Base-by-base conservation (phyloP, 2,888 invertebrate genomes). In the Amblyjoppa proteus region DNA sequence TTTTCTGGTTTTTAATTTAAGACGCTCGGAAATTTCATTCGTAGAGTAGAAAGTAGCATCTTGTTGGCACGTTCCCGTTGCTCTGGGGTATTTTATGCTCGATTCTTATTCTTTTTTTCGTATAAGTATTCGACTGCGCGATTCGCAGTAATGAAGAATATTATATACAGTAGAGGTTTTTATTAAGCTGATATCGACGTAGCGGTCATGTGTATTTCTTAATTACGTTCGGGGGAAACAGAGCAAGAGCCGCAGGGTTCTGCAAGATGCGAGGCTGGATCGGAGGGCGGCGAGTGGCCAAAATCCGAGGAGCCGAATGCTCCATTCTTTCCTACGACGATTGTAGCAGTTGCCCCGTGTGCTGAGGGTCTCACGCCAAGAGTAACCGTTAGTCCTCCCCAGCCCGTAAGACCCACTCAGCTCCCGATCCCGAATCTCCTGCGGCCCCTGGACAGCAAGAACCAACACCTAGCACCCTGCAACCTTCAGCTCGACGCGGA, bases 381-480 rank as follows among this genome's bases (percentile, higher is more conserved):
- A 70, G 90, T 90, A 74, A 89, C 87, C 61, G 85, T 90, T 71
- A 89, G 90, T 87, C 90, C 89, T 70, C 89, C 90, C 71, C 87
- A 85, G 73, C 89, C 89, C 34, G 84, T 86, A 61, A 88, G 89
- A 80, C 90, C 90, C 51, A 90, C 89, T 87, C 87, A 88, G 80
- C 89, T 90, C 61, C 85, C 88, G 34, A 90, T 90, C 81, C 81
- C 80, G 58, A 89, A 90, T 88, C 89, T 90, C 74, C 80, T 87
- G 58, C 86, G 90, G 80, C 89, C 90, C 78, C 86, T 88, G 86
- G 86, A 88, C 69, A 81, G 75, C 75, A 56, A 68, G 51, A 81
- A 81, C 34, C 80, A 82, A 69, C 87, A 83, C 51, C 84, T 83
- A 71, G 64, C 81, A 83, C 83, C 88, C 81, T 83, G 77, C 64